Conservation (phyloP, 2,113 vertebrate species). For the Platanista minor region DNA sequence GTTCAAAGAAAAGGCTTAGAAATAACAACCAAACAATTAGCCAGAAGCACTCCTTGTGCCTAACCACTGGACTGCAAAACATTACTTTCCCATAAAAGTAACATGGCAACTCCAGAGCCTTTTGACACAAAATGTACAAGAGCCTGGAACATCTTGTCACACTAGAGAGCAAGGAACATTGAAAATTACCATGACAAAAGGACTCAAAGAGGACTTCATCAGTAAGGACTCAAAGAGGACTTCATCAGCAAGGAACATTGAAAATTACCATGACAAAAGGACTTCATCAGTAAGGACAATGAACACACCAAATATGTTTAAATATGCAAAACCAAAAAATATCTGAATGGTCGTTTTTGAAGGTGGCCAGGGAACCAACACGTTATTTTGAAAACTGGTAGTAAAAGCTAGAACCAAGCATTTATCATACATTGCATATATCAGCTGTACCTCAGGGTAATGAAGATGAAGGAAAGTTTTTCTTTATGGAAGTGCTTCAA, state of each 20-base stretch:
- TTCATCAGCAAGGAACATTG: not conserved
- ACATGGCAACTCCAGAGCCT: not conserved
- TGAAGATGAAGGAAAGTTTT: not conserved
- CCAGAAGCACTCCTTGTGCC: not conserved
- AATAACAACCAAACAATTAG: not conserved
- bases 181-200: not conserved
- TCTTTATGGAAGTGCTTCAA: not conserved
- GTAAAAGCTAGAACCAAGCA: not conserved
- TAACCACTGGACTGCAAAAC: not conserved
- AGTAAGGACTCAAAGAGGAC: too few relatives aligned
- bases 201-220: not conserved
- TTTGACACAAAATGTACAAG: not conserved
- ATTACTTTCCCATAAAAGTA: not conserved
- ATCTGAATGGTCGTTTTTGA: not conserved
- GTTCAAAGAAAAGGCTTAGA: not conserved
- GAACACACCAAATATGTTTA: not conserved
- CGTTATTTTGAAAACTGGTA: not conserved
- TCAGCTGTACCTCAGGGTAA: not conserved
- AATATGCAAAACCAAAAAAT: not conserved
- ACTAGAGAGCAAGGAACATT: not conserved
- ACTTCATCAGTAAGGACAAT: not conserved
- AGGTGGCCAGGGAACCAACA: not conserved
- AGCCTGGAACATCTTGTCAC: not conserved
- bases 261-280: not conserved
- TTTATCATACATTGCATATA: not conserved